phyloP scores from a whole-genome alignment of 2,113 vertebrate species.

The Oxyruncus cristatus region DNA sequence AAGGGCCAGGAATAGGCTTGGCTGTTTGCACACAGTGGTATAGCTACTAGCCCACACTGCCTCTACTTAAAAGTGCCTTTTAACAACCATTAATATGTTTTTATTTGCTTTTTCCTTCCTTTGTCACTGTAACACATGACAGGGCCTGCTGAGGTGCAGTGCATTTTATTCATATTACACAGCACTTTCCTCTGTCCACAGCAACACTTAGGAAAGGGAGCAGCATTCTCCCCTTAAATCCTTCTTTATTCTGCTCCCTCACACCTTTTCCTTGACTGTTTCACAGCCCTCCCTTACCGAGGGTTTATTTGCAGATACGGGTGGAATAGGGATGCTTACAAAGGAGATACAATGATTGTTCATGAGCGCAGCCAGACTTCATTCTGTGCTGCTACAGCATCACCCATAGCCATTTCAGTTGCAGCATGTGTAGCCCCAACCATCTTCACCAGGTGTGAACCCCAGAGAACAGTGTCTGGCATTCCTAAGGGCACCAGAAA shows the following conservation, averaged over 20 bases:
- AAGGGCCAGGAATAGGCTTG: neutral
- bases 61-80: neutral
- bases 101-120: neutral
- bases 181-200: rapidly evolving
- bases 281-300: neutral
- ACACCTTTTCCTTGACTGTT: neutral
- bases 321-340: neutral
- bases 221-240: neutral
- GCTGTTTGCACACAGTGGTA: neutral
- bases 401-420: neutral
- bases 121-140: neutral
- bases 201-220: neutral
- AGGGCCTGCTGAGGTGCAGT: neutral
- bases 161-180: neutral
- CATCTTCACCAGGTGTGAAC: rapidly evolving
- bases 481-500: neutral
- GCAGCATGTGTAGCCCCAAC: neutral
- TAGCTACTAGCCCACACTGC: neutral
- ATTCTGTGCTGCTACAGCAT: rapidly evolving
- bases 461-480: neutral
- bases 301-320: neutral
- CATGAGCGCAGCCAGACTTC: neutral
- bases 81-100: neutral
- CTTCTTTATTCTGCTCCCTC: neutral
- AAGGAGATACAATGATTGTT: neutral